Evolutionary conservation across 2,797 vertebrate species (phyloP).

Genomic region (Tympanoctomys barrerae): DNA sequence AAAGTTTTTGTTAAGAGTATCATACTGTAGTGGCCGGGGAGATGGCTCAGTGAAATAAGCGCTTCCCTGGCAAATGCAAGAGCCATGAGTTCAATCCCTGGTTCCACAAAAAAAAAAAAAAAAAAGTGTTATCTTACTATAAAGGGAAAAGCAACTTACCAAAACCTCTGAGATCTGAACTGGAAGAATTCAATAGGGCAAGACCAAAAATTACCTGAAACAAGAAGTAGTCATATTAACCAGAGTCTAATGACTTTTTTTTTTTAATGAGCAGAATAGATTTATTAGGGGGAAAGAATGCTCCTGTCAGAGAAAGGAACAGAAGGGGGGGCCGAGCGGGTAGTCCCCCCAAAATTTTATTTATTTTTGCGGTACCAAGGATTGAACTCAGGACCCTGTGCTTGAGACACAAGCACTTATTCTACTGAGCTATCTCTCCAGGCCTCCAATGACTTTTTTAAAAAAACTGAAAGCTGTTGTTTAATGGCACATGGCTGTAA

Average conservation of each 20-base stretch:
- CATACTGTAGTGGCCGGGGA: neutral
- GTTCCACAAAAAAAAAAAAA: too few relatives aligned
- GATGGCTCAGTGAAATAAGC: too few relatives aligned
- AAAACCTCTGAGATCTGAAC: slow-evolving; percentile 97
- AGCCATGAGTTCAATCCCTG: too few relatives aligned
- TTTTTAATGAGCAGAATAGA: neutral
- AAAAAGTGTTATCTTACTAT: neutral
- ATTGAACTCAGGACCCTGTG: too few relatives aligned
- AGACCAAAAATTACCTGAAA: slow-evolving; percentile 99
- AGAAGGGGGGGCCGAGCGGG: too few relatives aligned
- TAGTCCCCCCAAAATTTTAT: too few relatives aligned
- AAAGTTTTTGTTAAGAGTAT: neutral
- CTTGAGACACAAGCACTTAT: too few relatives aligned
- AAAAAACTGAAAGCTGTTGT: neutral
- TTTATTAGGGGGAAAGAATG: too few relatives aligned
- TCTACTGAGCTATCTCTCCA: too few relatives aligned
- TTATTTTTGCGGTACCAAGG: too few relatives aligned
- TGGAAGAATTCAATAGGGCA: slow-evolving; percentile 97
- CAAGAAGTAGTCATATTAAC: slow-evolving; percentile 48
- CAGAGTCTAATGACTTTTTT: slow-evolving; percentile 28
- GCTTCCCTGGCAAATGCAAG: too few relatives aligned
- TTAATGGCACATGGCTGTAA: neutral
- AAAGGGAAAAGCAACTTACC: slow-evolving; percentile 90
- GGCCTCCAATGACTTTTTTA: neutral
- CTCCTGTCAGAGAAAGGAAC: too few relatives aligned